Conservation (phyloP, 2,797 vertebrate species). For the Gymnopithys bicolor region DNA sequence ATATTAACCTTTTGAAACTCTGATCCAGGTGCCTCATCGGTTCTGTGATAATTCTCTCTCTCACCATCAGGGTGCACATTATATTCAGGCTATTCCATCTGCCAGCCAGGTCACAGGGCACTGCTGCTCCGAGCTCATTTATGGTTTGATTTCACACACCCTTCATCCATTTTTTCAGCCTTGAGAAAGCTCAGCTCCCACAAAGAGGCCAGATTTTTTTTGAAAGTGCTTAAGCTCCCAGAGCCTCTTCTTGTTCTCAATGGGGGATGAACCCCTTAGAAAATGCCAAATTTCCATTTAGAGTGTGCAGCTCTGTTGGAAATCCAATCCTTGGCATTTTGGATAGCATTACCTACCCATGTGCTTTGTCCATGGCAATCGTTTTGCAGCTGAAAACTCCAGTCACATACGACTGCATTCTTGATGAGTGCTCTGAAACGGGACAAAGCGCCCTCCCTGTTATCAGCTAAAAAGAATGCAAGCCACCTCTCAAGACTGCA, state of each 20-base stretch:
- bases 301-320: background rate
- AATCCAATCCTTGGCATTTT: background rate
- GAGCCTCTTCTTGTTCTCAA: background rate
- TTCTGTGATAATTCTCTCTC: background rate
- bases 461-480: background rate
- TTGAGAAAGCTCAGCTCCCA: background rate
- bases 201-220: background rate
- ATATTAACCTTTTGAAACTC: background rate
- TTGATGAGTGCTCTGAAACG: background rate
- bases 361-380: background rate
- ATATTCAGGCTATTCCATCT: background rate
- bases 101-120: background rate
- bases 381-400: background rate
- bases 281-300: conserved; percentile 34
- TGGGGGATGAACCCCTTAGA: background rate
- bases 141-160: conserved; percentile 1
- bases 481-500: background rate
- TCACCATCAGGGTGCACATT: background rate
- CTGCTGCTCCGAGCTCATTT: fast-evolving
- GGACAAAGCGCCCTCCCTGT: background rate
- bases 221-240: background rate
- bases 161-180: background rate
- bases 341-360: background rate
- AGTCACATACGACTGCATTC: background rate
- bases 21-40: background rate